These are phyloP conservation scores for Orbicella faveolata DNA, from an alignment of 64 coral and sea anemone species.

Conservation along the genomic window DNA sequence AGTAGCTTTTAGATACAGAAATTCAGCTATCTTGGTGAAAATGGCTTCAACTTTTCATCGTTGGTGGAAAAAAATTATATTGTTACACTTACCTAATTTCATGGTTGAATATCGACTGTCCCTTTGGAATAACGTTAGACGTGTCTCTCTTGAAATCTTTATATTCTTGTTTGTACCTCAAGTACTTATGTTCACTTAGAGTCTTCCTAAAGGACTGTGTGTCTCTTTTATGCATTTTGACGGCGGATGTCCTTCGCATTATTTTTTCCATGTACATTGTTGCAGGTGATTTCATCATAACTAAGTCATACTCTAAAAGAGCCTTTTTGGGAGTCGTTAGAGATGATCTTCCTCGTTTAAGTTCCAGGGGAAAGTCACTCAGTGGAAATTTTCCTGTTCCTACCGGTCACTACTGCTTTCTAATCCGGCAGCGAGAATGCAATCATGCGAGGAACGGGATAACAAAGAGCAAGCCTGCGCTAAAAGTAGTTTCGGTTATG, in stretches of 20 bases:
- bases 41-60: too few relatives aligned
- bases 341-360: background rate
- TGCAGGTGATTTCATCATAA: background rate
- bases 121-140: too few relatives aligned
- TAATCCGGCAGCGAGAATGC: background rate
- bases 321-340: background rate
- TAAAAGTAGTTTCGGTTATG: too few relatives aligned
- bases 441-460: background rate
- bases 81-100: slow-evolving; percentile 18
- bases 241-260: background rate
- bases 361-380: background rate
- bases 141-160: background rate
- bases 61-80: background rate
- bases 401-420: background rate
- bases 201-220: background rate
- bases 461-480: too few relatives aligned
- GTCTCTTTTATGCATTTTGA: slow-evolving; percentile 4
- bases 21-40: too few relatives aligned
- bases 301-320: background rate
- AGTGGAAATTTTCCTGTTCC: background rate
- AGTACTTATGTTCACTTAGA: too few relatives aligned
- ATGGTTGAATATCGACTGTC: background rate
- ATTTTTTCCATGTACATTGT: background rate
- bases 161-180: background rate
- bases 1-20: too few relatives aligned